phyloP scores from a whole-genome alignment of 1,140 invertebrate species.

The Drosophila orosa region DNA sequence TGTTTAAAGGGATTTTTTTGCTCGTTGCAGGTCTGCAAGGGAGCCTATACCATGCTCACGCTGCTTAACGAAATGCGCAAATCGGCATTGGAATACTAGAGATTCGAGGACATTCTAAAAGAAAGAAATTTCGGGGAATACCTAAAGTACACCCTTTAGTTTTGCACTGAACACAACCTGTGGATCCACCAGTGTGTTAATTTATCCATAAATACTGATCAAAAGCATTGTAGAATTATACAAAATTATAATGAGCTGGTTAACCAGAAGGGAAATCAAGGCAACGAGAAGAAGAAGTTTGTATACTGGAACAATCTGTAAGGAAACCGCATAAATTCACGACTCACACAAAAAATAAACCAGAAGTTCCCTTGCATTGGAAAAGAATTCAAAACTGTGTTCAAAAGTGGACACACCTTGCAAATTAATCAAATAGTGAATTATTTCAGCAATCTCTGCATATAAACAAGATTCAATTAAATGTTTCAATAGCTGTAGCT shows the following conservation, averaged over 20 bases:
- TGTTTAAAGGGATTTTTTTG: no score
- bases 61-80: conserved; percentile 46
- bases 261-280: no score
- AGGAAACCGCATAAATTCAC: no score
- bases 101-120: neutral
- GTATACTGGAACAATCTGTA: no score
- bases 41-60: conserved; percentile 61
- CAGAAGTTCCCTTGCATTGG: neutral
- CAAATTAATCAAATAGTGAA: neutral
- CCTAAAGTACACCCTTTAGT: neutral
- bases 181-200: no score
- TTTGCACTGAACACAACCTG: neutral
- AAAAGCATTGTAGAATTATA: no score
- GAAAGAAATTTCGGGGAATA: neutral
- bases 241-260: no score
- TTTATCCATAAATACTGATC: no score
- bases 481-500: neutral
- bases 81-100: neutral
- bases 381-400: neutral
- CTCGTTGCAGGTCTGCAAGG: conserved; percentile 57
- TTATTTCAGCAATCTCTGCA: neutral
- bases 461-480: no score
- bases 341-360: no score
- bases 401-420: neutral
- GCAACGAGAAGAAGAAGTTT: neutral